phyloP scores from a whole-genome alignment of 2,888 invertebrate species.

The Cosmia pyralina region DNA sequence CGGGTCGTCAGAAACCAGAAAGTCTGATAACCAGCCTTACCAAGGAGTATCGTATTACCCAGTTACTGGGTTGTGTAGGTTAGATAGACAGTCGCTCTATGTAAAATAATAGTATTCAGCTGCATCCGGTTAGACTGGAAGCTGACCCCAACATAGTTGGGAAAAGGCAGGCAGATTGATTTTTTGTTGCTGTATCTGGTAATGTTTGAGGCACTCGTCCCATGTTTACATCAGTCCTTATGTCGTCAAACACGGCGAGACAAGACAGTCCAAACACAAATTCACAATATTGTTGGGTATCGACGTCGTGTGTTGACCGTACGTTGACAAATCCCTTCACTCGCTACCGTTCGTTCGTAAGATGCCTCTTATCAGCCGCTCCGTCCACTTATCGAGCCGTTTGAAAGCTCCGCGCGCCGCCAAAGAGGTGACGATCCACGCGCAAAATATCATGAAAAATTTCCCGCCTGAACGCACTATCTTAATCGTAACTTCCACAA shows the following conservation, averaged over 20 bases:
- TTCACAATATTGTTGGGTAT: constrained; percentile 64
- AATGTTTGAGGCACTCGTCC: constrained; percentile 31
- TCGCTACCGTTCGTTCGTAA: constrained; percentile 85
- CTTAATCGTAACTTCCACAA: constrained; percentile 60
- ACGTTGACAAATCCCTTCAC: constrained; percentile 86
- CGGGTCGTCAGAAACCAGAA: too few relatives aligned
- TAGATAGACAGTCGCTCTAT: too few relatives aligned
- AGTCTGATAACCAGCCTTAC: too few relatives aligned
- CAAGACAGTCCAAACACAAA: constrained; percentile 69
- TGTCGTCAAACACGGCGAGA: constrained; percentile 50
- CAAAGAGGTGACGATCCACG: constrained; percentile 86
- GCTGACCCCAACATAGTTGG: too few relatives aligned
- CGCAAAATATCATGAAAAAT: constrained; percentile 79
- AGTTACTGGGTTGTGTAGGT: too few relatives aligned
- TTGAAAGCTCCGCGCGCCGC: constrained; percentile 84
- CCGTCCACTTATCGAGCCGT: constrained; percentile 82
- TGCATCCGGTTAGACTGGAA: too few relatives aligned
- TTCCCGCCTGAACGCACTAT: constrained; percentile 57
- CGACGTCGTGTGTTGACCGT: constrained; percentile 81
- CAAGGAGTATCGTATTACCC: too few relatives aligned
- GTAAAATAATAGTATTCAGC: too few relatives aligned
- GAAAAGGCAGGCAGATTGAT: too few relatives aligned
- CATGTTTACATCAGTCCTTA: constrained; percentile 45
- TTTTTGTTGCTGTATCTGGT: constrained; percentile 4
- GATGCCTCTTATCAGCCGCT: constrained; percentile 80